Evolutionary conservation across 1,140 invertebrate genomes (phyloP).

Genomic region (Papilio glaucus): DNA sequence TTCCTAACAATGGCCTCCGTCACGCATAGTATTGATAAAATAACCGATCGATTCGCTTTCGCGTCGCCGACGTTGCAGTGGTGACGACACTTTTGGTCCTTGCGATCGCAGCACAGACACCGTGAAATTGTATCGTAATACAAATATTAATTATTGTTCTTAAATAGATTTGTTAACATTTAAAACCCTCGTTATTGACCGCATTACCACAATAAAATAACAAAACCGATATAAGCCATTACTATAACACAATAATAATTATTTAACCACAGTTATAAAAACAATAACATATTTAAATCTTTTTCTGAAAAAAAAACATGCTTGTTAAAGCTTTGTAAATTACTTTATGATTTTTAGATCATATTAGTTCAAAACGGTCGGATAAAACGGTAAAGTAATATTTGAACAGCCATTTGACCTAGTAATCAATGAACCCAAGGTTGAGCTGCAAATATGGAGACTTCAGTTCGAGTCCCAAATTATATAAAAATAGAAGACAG

Average conservation of each 20-base stretch:
- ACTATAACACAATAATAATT: conserved; percentile 14
- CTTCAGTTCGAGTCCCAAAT: background rate
- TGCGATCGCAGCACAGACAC: conserved; percentile 52
- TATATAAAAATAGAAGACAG: background rate
- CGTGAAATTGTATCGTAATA: conserved; percentile 50
- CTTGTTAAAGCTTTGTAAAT: background rate
- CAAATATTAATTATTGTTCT: conserved; percentile 10
- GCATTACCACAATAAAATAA: background rate
- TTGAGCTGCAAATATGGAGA: background rate
- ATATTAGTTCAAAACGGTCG: background rate
- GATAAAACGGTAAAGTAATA: background rate
- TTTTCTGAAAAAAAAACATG: conserved; percentile 10
- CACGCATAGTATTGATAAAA: conserved; percentile 67
- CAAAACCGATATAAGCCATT: background rate
- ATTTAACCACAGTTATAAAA: conserved; percentile 2
- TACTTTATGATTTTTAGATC: background rate
- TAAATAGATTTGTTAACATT: background rate
- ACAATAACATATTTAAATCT: conserved; percentile 8
- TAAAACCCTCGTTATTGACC: background rate
- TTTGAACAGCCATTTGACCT: background rate
- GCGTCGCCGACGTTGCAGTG: conserved; percentile 61
- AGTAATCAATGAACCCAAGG: background rate
- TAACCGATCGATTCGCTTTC: conserved; percentile 77
- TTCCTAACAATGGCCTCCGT: conserved; percentile 79
- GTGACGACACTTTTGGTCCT: conserved; percentile 72